Evolutionary conservation across 2,797 vertebrate species (phyloP).

Genomic region (Alca torda): DNA sequence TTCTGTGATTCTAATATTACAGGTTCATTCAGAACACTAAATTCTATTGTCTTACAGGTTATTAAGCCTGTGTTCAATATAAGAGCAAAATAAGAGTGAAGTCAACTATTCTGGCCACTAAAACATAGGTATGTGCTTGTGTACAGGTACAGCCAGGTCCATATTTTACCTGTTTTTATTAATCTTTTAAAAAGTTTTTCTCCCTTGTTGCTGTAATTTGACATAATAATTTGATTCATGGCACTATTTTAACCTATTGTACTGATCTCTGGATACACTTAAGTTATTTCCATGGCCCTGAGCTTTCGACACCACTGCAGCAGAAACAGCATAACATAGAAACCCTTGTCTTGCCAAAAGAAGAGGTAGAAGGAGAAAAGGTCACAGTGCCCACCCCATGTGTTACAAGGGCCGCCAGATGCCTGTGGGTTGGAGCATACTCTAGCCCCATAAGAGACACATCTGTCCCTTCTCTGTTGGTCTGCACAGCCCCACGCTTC

Average conservation of each 20-base stretch:
- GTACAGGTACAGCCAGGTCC: background rate
- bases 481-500: rapidly evolving
- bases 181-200: background rate
- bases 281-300: background rate
- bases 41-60: background rate
- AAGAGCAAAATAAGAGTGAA: background rate
- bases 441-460: background rate
- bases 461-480: background rate
- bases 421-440: background rate
- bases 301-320: background rate
- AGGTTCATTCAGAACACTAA: background rate
- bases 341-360: background rate
- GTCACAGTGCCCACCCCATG: rapidly evolving
- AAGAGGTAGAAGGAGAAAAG: background rate
- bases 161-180: background rate
- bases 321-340: background rate
- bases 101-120: background rate
- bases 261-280: background rate
- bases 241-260: background rate
- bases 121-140: background rate
- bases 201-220: background rate
- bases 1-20: background rate
- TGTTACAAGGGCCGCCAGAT: rapidly evolving
- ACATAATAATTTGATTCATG: background rate
- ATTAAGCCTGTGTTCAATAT: background rate